Percentiles rank a stretch among this genome's conserved stretches.
These are phyloP conservation scores for Ptychodera flava DNA, from an alignment of 35 echinoderm and acorn worm genomes.

Conservation along the genomic window DNA sequence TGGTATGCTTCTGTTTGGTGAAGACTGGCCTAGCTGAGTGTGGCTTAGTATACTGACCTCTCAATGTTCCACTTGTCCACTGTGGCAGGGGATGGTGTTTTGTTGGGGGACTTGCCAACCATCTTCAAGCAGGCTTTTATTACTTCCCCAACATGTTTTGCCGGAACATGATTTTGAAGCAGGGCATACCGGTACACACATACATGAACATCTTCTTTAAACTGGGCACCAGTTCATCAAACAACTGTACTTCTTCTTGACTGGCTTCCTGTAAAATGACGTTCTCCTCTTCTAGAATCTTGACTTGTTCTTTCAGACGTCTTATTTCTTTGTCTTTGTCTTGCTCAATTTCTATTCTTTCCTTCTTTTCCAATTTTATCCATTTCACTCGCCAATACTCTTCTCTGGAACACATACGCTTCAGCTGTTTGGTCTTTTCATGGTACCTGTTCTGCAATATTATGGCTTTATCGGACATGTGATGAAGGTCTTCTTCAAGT, in stretches of 20 bases:
- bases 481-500: no score
- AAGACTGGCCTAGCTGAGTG: conserved; percentile 17
- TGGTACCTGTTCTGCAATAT: no score
- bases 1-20: conserved; percentile 15
- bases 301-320: no score
- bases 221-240: conserved; percentile 8
- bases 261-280: conserved; percentile 23
- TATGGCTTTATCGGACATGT: no score
- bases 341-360: no score
- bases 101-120: conserved; percentile 20
- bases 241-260: conserved; percentile 2
- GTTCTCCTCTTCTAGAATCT: conserved; percentile 15
- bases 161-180: conserved; percentile 31
- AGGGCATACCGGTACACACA: conserved; percentile 33
- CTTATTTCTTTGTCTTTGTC: no score
- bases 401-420: no score
- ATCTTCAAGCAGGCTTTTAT: conserved; percentile 18
- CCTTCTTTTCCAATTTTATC: no score
- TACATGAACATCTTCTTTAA: conserved; percentile 16
- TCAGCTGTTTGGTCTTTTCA: no score
- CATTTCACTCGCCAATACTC: no score
- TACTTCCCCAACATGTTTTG: conserved; percentile 21
- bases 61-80: conserved; percentile 10
- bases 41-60: conserved; percentile 4
- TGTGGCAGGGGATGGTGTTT: neutral